Evolutionary conservation across 2,113 vertebrate genomes (phyloP).

Genomic region (Trinectes maculatus): DNA sequence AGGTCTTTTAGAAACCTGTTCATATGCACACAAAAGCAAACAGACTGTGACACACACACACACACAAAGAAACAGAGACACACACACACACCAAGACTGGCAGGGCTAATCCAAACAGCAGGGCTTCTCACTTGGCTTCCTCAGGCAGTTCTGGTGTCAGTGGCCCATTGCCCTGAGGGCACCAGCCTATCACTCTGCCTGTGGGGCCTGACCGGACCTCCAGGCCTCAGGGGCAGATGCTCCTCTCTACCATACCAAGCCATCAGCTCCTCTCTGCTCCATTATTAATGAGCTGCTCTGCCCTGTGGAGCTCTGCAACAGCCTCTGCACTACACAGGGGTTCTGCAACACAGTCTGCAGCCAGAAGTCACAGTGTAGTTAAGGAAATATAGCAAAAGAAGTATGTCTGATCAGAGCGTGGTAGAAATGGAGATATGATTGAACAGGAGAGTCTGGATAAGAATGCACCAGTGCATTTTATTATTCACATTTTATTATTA

Average conservation of each 20-base stretch:
- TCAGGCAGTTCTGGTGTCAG: constrained; percentile 53
- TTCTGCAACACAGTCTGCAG: constrained; percentile 26
- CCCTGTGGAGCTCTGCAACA: constrained; percentile 39
- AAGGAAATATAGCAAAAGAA: constrained; percentile 4
- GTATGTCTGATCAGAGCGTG: not conserved
- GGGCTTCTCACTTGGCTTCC: constrained; percentile 49
- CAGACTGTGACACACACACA: constrained; percentile 11
- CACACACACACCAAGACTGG: constrained; percentile 28
- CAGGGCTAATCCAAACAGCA: constrained; percentile 60
- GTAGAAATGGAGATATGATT: not conserved
- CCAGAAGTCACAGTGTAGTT: constrained; percentile 17
- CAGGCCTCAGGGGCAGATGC: constrained; percentile 53
- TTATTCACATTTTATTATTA: no score
- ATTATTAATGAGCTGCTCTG: constrained; percentile 69
- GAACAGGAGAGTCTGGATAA: constrained; percentile 5
- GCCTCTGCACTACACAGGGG: constrained; percentile 33
- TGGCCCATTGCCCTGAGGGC: constrained; percentile 63
- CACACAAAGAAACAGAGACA: constrained; percentile 2
- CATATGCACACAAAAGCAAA: constrained; percentile 46
- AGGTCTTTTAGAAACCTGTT: constrained; percentile 29
- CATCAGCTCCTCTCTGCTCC: constrained; percentile 54
- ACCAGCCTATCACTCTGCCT: constrained; percentile 63
- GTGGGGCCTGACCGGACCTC: constrained; percentile 53
- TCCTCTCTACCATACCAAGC: constrained; percentile 45
- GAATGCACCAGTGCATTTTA: not conserved